Base-by-base conservation (phyloP, 2,888 invertebrate species). In the Odontocerum albicorne region DNA sequence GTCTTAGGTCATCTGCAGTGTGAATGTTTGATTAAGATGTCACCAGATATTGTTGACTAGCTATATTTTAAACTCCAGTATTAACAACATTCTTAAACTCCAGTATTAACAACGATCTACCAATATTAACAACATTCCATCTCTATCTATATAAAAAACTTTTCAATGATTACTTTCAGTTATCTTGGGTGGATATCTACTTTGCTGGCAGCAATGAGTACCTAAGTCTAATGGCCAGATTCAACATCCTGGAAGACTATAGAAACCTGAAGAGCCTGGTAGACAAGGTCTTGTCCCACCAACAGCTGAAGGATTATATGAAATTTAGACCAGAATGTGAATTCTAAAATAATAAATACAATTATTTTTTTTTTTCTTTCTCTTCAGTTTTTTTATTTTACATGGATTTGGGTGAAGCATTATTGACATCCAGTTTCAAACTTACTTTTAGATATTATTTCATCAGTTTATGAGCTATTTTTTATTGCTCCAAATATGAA, bases 121-220 rank as follows among this genome's bases (percentile, higher is more conserved):
- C n/a, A n/a, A n/a, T n/a, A n/a, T n/a, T n/a, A n/a, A n/a, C n/a
- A n/a, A n/a, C n/a, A n/a, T n/a, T n/a, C n/a, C n/a, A n/a, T n/a
- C n/a, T n/a, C n/a, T n/a, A n/a, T n/a, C 20, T 1, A 27, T 4
- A 10, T 21, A 42, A 1, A 42, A 21, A 12, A 38, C 8, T 42
- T 42, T 10, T 21, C 15, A 20, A 12, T n/a, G n/a, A n/a, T 59
- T n/a, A 55, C 42, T 64, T 55, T 15, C 55, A 70, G 69, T 47
- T 69, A 21, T 66, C 65, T 20, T 69, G 69, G 57, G 69, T 65
- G 1, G 70, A 70, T 53, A 59, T 70, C 3, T 69, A 65, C 46
- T 67, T 69, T 50, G 65, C 63, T 7, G 67, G 65, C 1, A 65
- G 67, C n/a, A 35, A 57, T 6, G 60, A 62, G 4, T 63, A 63